These are phyloP conservation scores for Brachycybe producta DNA, from an alignment of 2,888 invertebrate species.

Conservation along the genomic window DNA sequence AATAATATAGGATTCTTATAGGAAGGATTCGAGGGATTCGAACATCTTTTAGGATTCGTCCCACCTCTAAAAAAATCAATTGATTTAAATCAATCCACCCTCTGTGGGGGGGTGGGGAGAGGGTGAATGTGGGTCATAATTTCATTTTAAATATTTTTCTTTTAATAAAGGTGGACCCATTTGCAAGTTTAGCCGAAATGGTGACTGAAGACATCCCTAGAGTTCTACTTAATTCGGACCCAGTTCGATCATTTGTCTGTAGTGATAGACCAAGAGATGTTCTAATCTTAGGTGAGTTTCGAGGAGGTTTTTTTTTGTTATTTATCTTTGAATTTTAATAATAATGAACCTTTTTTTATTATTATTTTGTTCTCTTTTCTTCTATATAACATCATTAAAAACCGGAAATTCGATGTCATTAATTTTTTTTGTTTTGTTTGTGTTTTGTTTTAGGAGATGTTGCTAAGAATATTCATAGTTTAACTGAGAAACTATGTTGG, in stretches of 20 bases:
- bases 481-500: slow-evolving; percentile 22
- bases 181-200: slow-evolving; percentile 35
- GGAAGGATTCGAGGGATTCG: no score
- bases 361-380: no score
- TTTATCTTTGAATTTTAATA: no score
- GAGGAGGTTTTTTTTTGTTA: no score
- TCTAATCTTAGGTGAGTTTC: slow-evolving; percentile 15
- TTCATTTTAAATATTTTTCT: slow-evolving; percentile 3
- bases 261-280: slow-evolving; percentile 22
- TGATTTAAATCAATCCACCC: no score
- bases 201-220: slow-evolving; percentile 31
- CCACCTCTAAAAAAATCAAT: no score
- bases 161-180: slow-evolving; percentile 35
- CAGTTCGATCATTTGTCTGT: slow-evolving; percentile 34
- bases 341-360: no score
- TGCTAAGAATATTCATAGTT: slow-evolving; percentile 17
- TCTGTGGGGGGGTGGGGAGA: no score
- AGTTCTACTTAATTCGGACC: slow-evolving; percentile 33
- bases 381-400: not conserved
- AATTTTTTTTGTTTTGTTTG: not conserved
- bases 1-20: no score
- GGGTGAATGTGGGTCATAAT: no score
- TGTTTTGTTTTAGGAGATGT: slow-evolving; percentile 21
- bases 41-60: no score
- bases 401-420: not conserved